phyloP scores from a whole-genome alignment of 2,797 vertebrate genomes.

The Macroramphosus scolopax region DNA sequence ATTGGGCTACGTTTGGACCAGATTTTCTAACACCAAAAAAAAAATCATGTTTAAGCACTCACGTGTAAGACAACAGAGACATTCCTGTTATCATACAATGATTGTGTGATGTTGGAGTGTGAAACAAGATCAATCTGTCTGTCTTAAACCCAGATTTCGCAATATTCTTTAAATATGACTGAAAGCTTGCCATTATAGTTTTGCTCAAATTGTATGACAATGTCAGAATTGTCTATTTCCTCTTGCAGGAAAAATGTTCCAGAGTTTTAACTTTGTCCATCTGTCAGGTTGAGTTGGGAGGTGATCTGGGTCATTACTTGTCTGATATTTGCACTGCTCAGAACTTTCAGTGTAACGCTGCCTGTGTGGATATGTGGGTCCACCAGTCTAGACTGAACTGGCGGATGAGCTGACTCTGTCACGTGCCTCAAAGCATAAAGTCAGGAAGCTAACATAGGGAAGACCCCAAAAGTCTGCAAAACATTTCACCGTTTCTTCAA shows the following conservation, averaged over 20 bases:
- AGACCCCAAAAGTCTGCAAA: constrained; percentile 17
- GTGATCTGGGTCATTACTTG: constrained; percentile 57
- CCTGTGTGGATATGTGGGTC: constrained; percentile 39
- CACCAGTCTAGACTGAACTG: constrained; percentile 45
- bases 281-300: constrained; percentile 50
- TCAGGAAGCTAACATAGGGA: constrained; percentile 16
- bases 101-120: too few species aligned
- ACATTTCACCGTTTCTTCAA: too few species aligned
- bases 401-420: constrained; percentile 38
- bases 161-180: too few species aligned
- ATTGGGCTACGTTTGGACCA: too few species aligned
- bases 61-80: too few species aligned
- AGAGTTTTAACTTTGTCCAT: constrained; percentile 42
- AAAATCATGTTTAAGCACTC: too few species aligned
- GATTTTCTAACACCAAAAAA: too few species aligned
- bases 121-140: too few species aligned
- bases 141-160: too few species aligned
- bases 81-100: too few species aligned
- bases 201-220: constrained; percentile 19
- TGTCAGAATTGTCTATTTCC: constrained; percentile 25
- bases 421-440: constrained; percentile 45
- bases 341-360: constrained; percentile 33
- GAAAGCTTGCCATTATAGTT: constrained; percentile 6
- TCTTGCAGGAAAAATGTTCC: constrained; percentile 22
- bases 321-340: constrained; percentile 45